Evolutionary conservation across 2,888 invertebrate species (phyloP), one percentile per base, ranked within the genome.

Genomic region (Lycocerus yunnanus): DNA sequence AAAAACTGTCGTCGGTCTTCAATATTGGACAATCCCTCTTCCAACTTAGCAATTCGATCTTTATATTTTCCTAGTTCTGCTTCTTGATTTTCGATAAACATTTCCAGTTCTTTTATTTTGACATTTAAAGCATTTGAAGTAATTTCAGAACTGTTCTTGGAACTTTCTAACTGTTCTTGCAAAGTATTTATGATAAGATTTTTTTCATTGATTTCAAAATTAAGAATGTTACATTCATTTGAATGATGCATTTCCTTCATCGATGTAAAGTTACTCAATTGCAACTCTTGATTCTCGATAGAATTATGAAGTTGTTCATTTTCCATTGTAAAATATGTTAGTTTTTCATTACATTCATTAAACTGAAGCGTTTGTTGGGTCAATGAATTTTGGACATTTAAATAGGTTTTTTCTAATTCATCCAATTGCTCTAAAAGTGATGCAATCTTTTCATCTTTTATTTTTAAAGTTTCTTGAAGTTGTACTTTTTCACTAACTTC

Each of bases 81-180:
- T 84, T 94, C 93, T 73, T 94, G 87, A 58, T 90, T 92, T 85
- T 95, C 94, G 71, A 94, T 92, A 77, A 92, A 93, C 66, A 93
- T 88, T 83, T 94, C 92, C 76, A 93, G 88, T 84, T 95, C 94
- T 83, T 93, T 93, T 11, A 95, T 85, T 86, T 94, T 94, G 1
- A 92, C 92, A 76, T 93, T 90, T 69, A 90, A 87, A 81, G 88
- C 20, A 78, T 91, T 16, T 71, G 86, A 73, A 73, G 86, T 87
- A 63, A 84, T 84, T 71, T 86, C 85, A 78, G 87, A 85, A 80
- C 87, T 84, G 69, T 85, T 82, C 10, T 87, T 78, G 0, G 86
- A 73, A 76, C 85, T 84, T 75, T 88, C 83, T 78, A 81, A 75
- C 79, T 88, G 85, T 66, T 85, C 80, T 61, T 84, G 84, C 15